Evolutionary conservation across 2,113 vertebrate genomes (phyloP), one percentile per base, ranked within the genome.

Genomic region (Butastur rufipennis): DNA sequence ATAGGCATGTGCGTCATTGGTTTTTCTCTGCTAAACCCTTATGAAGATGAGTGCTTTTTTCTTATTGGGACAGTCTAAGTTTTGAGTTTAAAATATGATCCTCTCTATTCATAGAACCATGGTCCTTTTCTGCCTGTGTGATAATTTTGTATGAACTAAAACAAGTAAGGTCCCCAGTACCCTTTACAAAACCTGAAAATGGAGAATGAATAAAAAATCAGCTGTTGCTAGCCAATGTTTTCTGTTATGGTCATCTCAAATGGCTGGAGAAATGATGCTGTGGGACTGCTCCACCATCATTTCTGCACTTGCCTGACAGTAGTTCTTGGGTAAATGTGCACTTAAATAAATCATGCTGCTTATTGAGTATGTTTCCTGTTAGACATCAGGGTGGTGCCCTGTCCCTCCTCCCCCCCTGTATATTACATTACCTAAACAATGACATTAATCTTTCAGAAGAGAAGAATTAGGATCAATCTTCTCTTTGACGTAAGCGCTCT

Each of bases 361-460:
- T 72, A 25, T 58, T 70, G 22, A n/a, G 2, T 40, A 20, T 23
- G 3, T 56, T 94, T 85, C n/a, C 10, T 75, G 1, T 48, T n/a
- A 72, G 70, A 56, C 23, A 14, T 38, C 9, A 16, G 25, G 27
- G 4, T 65, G 20, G 17, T 63, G 8, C 48, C 6, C 4, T 52
- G 16, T 72, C 8, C 29, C 3, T n/a, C 25, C 11, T 15, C 0
- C 4, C 2, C 2, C 2, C 6, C 3, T 7, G 1, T 26, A 14
- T 79, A 77, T 89, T 52, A 52, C 27, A 40, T 50, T 77, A 32
- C 12, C 6, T 75, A 29, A 81, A 72, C 16, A 66, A 50, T 58
- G 7, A 25, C 34, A n/a, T 62, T 62, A 86, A 61, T 53, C 5
- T 89, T 92, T 92, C 3, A 13, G 14, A 20, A 91, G n/a, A 58